Evolutionary conservation across 2,113 vertebrate genomes (phyloP), one percentile per base, ranked within the genome.

Genomic region (Aspiorhynchus laticeps): DNA sequence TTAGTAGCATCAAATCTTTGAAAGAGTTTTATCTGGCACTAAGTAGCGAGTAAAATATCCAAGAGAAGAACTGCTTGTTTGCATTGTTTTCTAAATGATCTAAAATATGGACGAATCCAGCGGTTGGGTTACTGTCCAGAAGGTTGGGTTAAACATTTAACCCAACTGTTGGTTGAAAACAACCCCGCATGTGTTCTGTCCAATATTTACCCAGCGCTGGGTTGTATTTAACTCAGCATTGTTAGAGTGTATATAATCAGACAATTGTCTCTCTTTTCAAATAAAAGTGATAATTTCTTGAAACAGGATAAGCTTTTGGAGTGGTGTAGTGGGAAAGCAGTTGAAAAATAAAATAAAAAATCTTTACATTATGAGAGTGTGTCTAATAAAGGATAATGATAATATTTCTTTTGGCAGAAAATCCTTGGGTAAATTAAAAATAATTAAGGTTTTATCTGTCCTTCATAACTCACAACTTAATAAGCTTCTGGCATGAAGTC

Each of bases 391-490:
- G 19, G 78, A 51, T 61, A 76, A 78, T 48, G 14, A 74, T 56
- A 67, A 79, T 79, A 84, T 53, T 63, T 84, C 5, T 56, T 46
- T 88, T 86, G 41, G 28, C 77, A 75, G 6, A 31, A 17, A 75
- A 53, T 21, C 36, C 36, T 86, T 26, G n/a, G 33, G 8, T 65
- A 10, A 28, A 75, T 28, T 86, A 79, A 56, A 48, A 84, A 53
- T 43, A 81, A 83, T 86, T 79, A 71, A 46, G 53, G 61, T 12
- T 38, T 67, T 87, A 90, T 43, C 85, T 85, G 31, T 67, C 38
- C 26, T 9, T 53, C 76, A 31, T 81, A 76, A 76, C 41, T 65
- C 63, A 83, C 36, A 77, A 69, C 41, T 80, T 84, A 80, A 63
- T 19, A 2, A 31, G 76, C 85, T 78, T 85, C 61, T 86, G 53